These are phyloP conservation scores for Glossophaga mutica DNA, from an alignment of 2,797 vertebrate species.

Conservation along the genomic window DNA sequence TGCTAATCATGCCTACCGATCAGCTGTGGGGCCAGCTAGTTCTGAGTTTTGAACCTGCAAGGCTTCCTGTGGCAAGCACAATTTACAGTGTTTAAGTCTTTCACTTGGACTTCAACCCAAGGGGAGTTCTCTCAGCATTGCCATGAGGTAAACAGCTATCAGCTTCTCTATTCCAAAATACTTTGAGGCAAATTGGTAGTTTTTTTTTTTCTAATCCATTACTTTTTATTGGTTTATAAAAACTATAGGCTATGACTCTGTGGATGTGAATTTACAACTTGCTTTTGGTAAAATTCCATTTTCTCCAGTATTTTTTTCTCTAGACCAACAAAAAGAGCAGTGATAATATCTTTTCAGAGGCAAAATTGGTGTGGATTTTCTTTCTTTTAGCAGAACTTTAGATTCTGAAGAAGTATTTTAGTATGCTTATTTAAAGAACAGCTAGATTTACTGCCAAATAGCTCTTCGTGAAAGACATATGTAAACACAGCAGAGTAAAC, in stretches of 20 bases:
- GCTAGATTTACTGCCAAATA: slow-evolving; percentile 75
- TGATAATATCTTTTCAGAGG: slow-evolving; percentile 75
- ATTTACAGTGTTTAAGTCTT: not conserved
- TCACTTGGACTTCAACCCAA: slow-evolving; percentile 5
- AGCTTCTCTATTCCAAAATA: slow-evolving; percentile 48
- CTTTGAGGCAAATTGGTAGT: slow-evolving; percentile 9
- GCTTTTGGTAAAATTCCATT: slow-evolving; percentile 67
- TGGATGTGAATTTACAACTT: slow-evolving; percentile 62
- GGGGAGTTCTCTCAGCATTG: slow-evolving; percentile 18
- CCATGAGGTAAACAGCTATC: slow-evolving; percentile 49
- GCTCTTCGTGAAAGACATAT: slow-evolving; percentile 78
- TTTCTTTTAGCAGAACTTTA: slow-evolving; percentile 72
- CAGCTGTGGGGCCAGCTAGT: not conserved
- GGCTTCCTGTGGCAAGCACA: not conserved
- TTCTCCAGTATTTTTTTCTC: slow-evolving; percentile 75
- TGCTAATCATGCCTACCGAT: not conserved
- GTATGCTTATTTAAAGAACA: slow-evolving; percentile 76
- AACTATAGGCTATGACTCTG: slow-evolving; percentile 38
- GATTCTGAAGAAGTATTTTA: slow-evolving; percentile 75
- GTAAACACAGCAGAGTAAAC: slow-evolving; percentile 77
- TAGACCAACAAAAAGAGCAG: slow-evolving; percentile 74
- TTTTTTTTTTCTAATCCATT: slow-evolving; percentile 27
- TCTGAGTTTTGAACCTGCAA: not conserved
- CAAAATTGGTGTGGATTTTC: slow-evolving; percentile 76
- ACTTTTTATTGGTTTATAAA: slow-evolving; percentile 58